These are phyloP conservation scores for Chromobotia macracanthus DNA, from an alignment of 2,797 vertebrate species.

Conservation along the genomic window DNA sequence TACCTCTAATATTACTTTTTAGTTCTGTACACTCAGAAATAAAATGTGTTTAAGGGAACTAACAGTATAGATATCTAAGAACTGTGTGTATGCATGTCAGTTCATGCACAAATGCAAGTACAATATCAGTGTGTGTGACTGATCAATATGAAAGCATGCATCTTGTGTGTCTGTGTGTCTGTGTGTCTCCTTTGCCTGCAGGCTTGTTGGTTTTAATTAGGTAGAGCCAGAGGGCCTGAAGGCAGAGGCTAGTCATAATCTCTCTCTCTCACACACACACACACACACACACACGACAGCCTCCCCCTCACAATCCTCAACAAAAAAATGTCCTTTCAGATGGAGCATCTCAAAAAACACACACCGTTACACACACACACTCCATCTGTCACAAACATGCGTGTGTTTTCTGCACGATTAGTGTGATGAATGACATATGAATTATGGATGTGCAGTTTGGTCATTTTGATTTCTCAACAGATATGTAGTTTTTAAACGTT, in stretches of 20 bases:
- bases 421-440: constrained; percentile 24
- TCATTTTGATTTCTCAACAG: neutral
- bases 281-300: constrained; percentile 72
- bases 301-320: constrained; percentile 81
- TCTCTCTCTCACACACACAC: constrained; percentile 65
- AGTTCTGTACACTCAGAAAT: too few relatives aligned
- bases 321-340: constrained; percentile 74
- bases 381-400: constrained; percentile 36
- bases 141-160: constrained; percentile 46
- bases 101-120: constrained; percentile 4
- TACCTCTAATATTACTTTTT: too few relatives aligned
- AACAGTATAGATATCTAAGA: too few relatives aligned
- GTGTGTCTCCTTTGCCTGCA: constrained; percentile 85
- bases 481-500: neutral
- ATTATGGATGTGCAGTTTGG: neutral
- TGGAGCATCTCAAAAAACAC: constrained; percentile 55
- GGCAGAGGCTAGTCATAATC: constrained; percentile 79
- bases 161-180: constrained; percentile 60
- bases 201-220: constrained; percentile 88
- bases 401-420: constrained; percentile 31
- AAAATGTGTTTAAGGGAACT: too few relatives aligned
- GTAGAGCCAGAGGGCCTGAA: constrained; percentile 82
- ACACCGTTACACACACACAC: constrained; percentile 24
- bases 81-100: constrained; percentile 12
- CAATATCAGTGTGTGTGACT: constrained; percentile 49